Base-by-base conservation (phyloP, 1,140 invertebrate genomes). In the Anoplolepis gracilipes region DNA sequence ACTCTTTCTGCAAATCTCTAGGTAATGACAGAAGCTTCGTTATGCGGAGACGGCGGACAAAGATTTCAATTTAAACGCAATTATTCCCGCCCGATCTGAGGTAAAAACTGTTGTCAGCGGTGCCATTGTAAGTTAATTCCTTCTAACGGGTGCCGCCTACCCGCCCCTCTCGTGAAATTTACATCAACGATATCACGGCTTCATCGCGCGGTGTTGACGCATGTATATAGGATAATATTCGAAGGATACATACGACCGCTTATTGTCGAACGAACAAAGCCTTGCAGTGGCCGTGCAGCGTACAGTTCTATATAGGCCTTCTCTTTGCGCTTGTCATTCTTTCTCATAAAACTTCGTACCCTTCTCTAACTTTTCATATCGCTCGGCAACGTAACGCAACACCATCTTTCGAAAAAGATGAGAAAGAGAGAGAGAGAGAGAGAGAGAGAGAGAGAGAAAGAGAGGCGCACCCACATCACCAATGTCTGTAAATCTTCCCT, bases 201-300 rank as follows among this genome's bases (percentile, higher is more conserved):
- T 89, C 90, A 93, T 93, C 92, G 88, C 36, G 88, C 91, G 88
- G 82, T 75, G 82, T 88, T 90, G 92, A 87, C 88, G 90, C 88
- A 92, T 92, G 88, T 92, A 90, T 89, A 87, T 81, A 64, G 90
- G 69, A 81, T 91, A 85, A 92, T 92, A 92, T 87, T 90, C 92
- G 89, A 91, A 92, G 88, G 77, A 90, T 86, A 90, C 84, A 55
- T 75, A 72, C 65, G 77, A 46, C 75, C 85, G 90, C 73, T 91
- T 87, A 94, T 93, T 93, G 93, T 92, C 86, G 91, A 89, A 65
- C 81, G 93, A 92, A 93, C 92, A 93, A 93, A 92, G 91, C 88
- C 85, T 61, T 62, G 73, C 72, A 53, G 91, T 90, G 89, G 84
- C 79, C 82, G 76, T 70, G 79, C 57, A 19, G 72, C 72, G 57